Base-by-base conservation (phyloP, 2,888 invertebrate genomes). In the Acanthococcus lagerstroemiae region DNA sequence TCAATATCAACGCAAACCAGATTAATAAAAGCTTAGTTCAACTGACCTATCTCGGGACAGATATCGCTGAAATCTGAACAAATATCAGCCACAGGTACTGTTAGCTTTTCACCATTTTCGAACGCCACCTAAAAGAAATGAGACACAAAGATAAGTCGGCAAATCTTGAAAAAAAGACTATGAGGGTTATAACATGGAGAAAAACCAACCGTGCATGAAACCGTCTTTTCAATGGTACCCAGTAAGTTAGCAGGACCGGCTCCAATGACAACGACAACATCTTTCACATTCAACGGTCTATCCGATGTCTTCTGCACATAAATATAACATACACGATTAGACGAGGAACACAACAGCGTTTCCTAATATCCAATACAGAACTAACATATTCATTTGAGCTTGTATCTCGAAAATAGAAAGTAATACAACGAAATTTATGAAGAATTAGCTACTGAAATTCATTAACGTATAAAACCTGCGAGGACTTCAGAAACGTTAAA, bases 221-320 rank as follows among this genome's bases (percentile, higher is more conserved):
- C 52, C 7, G 44, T 54, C 50, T 63, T 63, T 7, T 63, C 63
- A 1, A 63, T 24, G 5, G 27, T 22, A n/a, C 63, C 63, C 2
- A 63, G 27, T n/a, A 63, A 44, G 27, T 63, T 63, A 17, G 52
- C 52, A n/a, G 27, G 30, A 4, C 54, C 63, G 3, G 44, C 24
- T 3, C 54, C 54, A 37, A 37, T 15, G 5, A 63, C 27, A 7
- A 37, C n/a, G 12, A 63, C 54, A 15, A 22, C 52, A 12, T 63
- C 63, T n/a, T 63, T 54, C 2, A 37, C 37, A 24, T 37, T 22
- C 54, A 52, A 25, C 22, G n/a, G 37, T 52, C 15, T 52, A 22
- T 15, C 22, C 7, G 19, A 19, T 12, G n/a, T 58, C 46, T 58
- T 58, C 58, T 25, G 26, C 22, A 24, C 46, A 44, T 56, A 27